Conservation (phyloP, 2,888 invertebrate species). For the Anoncus sp. region DNA sequence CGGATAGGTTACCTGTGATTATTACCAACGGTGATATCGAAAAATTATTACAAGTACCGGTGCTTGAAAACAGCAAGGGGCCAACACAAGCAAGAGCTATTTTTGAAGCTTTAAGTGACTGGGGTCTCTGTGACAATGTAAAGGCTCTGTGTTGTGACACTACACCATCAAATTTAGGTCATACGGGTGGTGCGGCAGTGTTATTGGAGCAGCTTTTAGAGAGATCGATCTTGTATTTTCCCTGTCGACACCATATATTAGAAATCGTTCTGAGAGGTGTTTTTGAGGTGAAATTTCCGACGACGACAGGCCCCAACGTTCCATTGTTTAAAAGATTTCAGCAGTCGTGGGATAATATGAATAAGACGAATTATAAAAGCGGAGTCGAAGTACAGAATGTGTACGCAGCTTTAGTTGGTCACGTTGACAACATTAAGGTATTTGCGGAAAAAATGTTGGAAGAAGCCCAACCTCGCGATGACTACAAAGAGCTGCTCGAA, state of each 20-base stretch:
- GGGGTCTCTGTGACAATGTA: background rate
- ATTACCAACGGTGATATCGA: too few relatives aligned
- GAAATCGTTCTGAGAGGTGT: background rate
- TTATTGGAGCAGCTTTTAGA: conserved; percentile 20
- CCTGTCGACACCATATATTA: too few relatives aligned
- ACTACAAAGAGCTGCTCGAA: conserved; percentile 70
- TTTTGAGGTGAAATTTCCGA: conserved; percentile 21
- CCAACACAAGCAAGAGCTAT: too few relatives aligned
- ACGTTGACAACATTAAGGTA: conserved; percentile 6
- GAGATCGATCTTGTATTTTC: conserved; percentile 1
- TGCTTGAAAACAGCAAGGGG: too few relatives aligned
- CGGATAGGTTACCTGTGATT: too few relatives aligned
- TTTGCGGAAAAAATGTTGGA: conserved; percentile 14
- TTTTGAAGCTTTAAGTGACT: too few relatives aligned
- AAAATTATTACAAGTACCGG: too few relatives aligned
- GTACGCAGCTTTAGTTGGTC: conserved; percentile 3
- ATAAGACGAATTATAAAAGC: conserved; percentile 49
- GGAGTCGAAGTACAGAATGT: conserved; percentile 33
- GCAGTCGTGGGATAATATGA: conserved; percentile 40
- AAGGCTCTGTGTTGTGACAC: conserved; percentile 35
- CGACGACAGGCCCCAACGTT: conserved; percentile 54
- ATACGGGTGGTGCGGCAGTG: conserved; percentile 24
- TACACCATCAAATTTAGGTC: conserved; percentile 13
- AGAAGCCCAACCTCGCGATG: conserved; percentile 57
- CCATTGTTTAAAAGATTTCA: conserved; percentile 61